Conservation (phyloP, 2,888 invertebrate genomes). For the Ichneumoninae sp. region DNA sequence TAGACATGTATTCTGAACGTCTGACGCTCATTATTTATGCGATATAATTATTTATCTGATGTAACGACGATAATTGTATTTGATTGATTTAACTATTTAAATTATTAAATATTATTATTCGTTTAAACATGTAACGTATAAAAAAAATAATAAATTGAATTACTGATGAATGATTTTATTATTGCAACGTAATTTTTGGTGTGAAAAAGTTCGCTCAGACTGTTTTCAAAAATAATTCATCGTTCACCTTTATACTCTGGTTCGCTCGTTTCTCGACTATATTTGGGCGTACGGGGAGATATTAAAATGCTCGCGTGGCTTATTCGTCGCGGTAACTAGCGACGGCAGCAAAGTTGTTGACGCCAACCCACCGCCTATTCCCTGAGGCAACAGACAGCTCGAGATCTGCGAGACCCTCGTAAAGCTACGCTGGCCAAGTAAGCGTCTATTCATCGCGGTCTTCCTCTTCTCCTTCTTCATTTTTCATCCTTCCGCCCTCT, state of each 20-base stretch:
- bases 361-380: background rate
- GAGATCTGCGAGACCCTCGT: slow-evolving; percentile 12
- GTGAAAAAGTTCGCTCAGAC: background rate
- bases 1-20: background rate
- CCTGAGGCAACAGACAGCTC: slow-evolving; percentile 42
- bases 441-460: slow-evolving; percentile 27
- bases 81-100: too few relatives aligned
- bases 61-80: too few relatives aligned
- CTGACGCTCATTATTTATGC: background rate
- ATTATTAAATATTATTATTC: too few relatives aligned
- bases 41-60: too few relatives aligned
- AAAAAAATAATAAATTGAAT: too few relatives aligned
- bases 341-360: slow-evolving; percentile 25
- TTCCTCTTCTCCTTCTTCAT: slow-evolving; percentile 1
- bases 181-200: background rate
- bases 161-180: background rate
- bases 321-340: slow-evolving; percentile 15
- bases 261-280: background rate
- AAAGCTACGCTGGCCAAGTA: slow-evolving; percentile 24
- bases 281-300: background rate
- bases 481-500: background rate
- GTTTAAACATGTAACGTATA: too few relatives aligned
- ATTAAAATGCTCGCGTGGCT: slow-evolving; percentile 30
- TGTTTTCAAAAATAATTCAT: background rate
- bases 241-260: too few relatives aligned